Conservation (phyloP, 2,113 vertebrate genomes). For the Sylvia atricapilla region DNA sequence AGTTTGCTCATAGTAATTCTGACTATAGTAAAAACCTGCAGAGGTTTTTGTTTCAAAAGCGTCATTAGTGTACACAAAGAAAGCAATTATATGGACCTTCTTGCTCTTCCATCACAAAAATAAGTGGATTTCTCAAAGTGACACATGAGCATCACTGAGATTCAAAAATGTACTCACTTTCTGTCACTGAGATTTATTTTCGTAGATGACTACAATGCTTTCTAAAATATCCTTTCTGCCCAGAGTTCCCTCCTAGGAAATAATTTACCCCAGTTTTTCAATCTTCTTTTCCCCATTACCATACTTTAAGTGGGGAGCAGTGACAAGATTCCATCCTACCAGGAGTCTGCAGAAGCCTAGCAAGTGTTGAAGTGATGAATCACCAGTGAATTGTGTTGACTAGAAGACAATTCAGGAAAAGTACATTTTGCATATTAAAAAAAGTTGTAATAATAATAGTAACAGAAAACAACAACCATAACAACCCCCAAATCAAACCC, state of each 20-base stretch:
- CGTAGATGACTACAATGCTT: background rate
- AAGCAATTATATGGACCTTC: background rate
- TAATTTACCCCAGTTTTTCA: background rate
- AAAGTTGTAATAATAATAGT: background rate
- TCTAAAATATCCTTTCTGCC: background rate
- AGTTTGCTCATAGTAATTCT: background rate
- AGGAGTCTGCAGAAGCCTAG: background rate
- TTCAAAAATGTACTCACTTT: background rate
- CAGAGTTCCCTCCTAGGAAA: background rate
- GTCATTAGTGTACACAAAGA: background rate
- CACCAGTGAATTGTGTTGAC: background rate
- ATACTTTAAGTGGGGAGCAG: background rate
- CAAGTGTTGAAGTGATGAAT: background rate
- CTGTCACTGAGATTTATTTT: background rate
- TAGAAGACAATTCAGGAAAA: background rate
- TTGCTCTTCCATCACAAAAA: background rate
- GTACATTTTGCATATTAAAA: background rate
- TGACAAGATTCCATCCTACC: background rate
- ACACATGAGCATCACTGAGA: background rate
- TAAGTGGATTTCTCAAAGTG: background rate
- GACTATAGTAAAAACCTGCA: background rate
- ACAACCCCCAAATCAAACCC: background rate
- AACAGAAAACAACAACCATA: background rate
- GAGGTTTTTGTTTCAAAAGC: background rate
- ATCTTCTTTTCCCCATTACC: background rate